Conservation (phyloP, 2,797 vertebrate species). For the Eospalax fontanierii region DNA sequence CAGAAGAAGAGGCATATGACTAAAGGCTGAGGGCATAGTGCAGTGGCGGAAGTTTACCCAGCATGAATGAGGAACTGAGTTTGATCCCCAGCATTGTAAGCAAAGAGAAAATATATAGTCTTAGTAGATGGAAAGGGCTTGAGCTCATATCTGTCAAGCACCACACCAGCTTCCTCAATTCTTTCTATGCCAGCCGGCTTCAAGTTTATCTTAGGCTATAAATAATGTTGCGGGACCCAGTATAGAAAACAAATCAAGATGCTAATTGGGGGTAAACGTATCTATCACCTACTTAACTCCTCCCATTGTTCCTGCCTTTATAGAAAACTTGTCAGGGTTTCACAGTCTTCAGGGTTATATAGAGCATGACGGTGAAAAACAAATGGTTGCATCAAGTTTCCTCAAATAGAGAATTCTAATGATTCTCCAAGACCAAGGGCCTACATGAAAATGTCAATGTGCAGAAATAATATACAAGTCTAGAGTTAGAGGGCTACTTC, state of each 20-base stretch:
- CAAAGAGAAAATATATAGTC: neutral
- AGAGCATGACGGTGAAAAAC: neutral
- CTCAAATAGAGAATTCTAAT: slow-evolving; percentile 1
- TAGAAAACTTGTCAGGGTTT: neutral
- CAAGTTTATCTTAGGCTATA: slow-evolving; percentile 32
- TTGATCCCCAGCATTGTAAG: neutral
- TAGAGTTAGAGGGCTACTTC: neutral
- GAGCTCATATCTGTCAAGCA: neutral
- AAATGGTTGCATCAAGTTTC: neutral
- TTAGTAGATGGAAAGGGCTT: neutral
- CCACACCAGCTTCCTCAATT: neutral
- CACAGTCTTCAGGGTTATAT: neutral
- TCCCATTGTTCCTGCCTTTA: neutral
- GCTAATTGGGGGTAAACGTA: neutral
- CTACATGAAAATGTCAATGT: neutral
- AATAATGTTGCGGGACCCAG: neutral
- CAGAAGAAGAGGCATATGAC: neutral
- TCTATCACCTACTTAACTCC: neutral
- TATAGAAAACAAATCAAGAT: slow-evolving; percentile 28
- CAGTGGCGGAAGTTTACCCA: neutral
- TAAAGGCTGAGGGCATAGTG: neutral
- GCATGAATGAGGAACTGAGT: neutral
- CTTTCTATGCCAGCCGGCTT: neutral
- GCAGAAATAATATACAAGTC: neutral
- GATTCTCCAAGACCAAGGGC: neutral